Percentiles rank a stretch among this genome's conserved stretches.
phyloP scores from a whole-genome alignment of 2,113 vertebrate species.

The Emydura subglobosa region DNA sequence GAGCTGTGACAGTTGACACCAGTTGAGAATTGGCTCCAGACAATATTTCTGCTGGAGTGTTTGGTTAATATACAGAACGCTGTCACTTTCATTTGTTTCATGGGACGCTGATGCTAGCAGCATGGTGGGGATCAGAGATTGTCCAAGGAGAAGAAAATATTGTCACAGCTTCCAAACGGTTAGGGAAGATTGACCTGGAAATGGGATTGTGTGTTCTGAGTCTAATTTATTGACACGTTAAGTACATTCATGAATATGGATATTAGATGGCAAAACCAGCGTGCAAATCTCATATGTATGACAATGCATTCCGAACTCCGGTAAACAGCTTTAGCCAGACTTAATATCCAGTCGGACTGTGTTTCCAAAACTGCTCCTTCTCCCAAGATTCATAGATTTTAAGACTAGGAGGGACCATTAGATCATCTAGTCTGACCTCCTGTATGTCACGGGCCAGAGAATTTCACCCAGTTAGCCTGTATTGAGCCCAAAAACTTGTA shows the following conservation, averaged over 20 bases:
- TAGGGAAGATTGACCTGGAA: not conserved
- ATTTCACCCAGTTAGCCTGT: not conserved
- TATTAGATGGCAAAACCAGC: not conserved
- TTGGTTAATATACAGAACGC: not conserved
- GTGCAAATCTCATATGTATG: not conserved
- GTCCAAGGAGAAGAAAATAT: not conserved
- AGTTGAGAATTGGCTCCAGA: not conserved
- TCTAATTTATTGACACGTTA: not conserved
- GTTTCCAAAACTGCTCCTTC: constrained; percentile 5
- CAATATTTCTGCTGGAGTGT: not conserved
- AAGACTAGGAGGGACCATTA: constrained; percentile 3
- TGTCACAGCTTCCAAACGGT: not conserved
- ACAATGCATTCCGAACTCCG: not conserved
- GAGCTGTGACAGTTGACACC: no score
- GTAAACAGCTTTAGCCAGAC: not conserved
- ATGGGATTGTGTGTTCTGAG: not conserved
- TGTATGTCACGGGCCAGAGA: not conserved
- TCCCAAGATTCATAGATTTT: constrained; percentile 16
- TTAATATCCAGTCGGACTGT: accelerated
- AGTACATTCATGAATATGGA: not conserved
- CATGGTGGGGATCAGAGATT: not conserved
- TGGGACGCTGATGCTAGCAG: not conserved
- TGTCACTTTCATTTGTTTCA: not conserved
- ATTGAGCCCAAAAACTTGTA: not conserved
- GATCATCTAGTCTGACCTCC: constrained; percentile 33